Evolutionary conservation across 2,797 vertebrate species (phyloP).

Genomic region (Naso thynnoides): DNA sequence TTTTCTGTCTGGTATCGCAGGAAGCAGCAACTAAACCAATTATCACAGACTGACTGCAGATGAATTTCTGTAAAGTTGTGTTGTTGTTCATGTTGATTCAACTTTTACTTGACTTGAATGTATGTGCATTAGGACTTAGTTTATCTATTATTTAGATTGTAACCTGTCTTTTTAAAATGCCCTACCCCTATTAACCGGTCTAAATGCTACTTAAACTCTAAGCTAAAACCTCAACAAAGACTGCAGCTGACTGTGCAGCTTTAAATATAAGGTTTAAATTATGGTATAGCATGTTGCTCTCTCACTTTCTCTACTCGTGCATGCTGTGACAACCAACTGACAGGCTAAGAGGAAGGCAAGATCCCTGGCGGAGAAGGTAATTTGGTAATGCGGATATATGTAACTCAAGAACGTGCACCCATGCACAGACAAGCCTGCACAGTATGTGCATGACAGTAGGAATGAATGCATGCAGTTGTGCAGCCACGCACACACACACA

Average conservation of each 20-base stretch:
- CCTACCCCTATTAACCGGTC: no score
- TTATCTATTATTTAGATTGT: background rate
- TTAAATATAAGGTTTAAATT: constrained; percentile 38
- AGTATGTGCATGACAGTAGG: constrained; percentile 61
- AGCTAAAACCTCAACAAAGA: constrained; percentile 14
- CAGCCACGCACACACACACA: constrained; percentile 20
- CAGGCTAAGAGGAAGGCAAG: constrained; percentile 47
- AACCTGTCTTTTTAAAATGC: background rate
- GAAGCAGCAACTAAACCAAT: constrained; percentile 10
- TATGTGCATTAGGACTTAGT: background rate
- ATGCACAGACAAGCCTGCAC: constrained; percentile 67
- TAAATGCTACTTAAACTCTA: constrained; percentile 18
- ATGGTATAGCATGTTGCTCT: constrained; percentile 7
- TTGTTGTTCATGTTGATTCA: constrained; percentile 2
- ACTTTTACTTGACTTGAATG: background rate
- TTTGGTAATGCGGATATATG: constrained; percentile 62
- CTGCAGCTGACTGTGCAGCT: constrained; percentile 17
- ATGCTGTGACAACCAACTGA: constrained; percentile 53
- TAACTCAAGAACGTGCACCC: constrained; percentile 69
- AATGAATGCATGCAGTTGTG: constrained; percentile 71
- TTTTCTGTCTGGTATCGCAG: constrained; percentile 52
- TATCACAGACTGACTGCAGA: constrained; percentile 24
- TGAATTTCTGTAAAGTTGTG: constrained; percentile 11
- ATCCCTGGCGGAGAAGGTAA: constrained; percentile 66
- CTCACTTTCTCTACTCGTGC: constrained; percentile 51